Conservation (phyloP, 2,113 vertebrate genomes). For the Calonectris borealis region DNA sequence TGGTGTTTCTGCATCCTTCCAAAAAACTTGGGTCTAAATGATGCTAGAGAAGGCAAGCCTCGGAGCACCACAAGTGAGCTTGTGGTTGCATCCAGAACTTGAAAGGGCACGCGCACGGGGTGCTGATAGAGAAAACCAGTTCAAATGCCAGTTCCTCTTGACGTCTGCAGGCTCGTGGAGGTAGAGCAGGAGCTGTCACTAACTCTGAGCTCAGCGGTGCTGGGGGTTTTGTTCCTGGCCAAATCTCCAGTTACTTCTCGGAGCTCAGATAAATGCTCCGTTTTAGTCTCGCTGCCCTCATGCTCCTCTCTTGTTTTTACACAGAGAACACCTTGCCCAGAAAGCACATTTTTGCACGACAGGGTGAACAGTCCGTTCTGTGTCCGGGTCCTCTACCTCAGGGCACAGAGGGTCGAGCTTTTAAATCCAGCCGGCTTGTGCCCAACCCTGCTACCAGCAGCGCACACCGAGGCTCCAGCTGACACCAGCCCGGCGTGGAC, state of each 20-base stretch:
- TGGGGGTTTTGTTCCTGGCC: not conserved
- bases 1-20: not conserved
- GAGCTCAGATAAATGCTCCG: not conserved
- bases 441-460: not conserved
- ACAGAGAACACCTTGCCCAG: not conserved
- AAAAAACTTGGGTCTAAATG: not conserved
- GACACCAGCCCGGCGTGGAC: not conserved
- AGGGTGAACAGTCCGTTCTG: not conserved
- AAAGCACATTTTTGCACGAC: not conserved
- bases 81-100: not conserved
- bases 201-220: not conserved
- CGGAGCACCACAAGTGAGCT: not conserved
- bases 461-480: rapidly evolving
- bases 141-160: not conserved
- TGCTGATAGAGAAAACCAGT: not conserved
- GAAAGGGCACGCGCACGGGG: not conserved
- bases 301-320: not conserved
- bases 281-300: not conserved
- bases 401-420: not conserved
- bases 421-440: not conserved
- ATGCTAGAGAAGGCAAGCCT: not conserved
- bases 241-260: not conserved
- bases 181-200: not conserved
- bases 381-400: not conserved
- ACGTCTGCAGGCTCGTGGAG: not conserved